Percentiles rank a stretch among this genome's conserved stretches.
These are phyloP conservation scores for Cetonia aurata DNA, from an alignment of 2,888 invertebrate genomes.

Conservation along the genomic window DNA sequence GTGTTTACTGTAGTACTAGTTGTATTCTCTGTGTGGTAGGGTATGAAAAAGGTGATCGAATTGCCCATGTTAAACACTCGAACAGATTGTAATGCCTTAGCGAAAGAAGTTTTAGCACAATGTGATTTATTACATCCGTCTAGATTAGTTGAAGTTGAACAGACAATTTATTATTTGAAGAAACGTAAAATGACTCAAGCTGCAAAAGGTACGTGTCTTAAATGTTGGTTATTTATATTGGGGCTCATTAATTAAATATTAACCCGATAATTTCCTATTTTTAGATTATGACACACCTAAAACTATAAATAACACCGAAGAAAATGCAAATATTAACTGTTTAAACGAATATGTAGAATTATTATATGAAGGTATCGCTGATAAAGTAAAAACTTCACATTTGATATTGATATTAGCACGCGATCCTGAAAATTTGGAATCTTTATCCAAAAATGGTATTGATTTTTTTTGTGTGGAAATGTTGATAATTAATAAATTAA, in stretches of 20 bases:
- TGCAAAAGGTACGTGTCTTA: slow-evolving; percentile 55
- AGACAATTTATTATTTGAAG: slow-evolving; percentile 88
- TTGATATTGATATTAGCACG: slow-evolving; percentile 92
- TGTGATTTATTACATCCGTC: slow-evolving; percentile 88
- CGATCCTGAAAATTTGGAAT: slow-evolving; percentile 94
- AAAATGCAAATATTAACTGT: slow-evolving; percentile 82
- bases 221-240: neutral
- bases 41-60: slow-evolving; percentile 78
- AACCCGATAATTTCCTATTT: slow-evolving; percentile 24
- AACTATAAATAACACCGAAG: slow-evolving; percentile 56
- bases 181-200: slow-evolving; percentile 74
- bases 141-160: slow-evolving; percentile 87
- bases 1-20: neutral
- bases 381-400: slow-evolving; percentile 93
- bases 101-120: slow-evolving; percentile 87
- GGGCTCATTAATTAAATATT: too few species aligned
- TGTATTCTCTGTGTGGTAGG: slow-evolving; percentile 55
- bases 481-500: neutral
- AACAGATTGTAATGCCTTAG: slow-evolving; percentile 83
- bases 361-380: slow-evolving; percentile 93
- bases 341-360: slow-evolving; percentile 96
- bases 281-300: slow-evolving; percentile 49
- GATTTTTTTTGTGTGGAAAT: neutral
- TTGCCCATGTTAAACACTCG: slow-evolving; percentile 83
- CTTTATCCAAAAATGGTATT: slow-evolving; percentile 92